Evolutionary conservation across 2,113 vertebrate genomes (phyloP).

Genomic region (Brachypteracias leptosomus): DNA sequence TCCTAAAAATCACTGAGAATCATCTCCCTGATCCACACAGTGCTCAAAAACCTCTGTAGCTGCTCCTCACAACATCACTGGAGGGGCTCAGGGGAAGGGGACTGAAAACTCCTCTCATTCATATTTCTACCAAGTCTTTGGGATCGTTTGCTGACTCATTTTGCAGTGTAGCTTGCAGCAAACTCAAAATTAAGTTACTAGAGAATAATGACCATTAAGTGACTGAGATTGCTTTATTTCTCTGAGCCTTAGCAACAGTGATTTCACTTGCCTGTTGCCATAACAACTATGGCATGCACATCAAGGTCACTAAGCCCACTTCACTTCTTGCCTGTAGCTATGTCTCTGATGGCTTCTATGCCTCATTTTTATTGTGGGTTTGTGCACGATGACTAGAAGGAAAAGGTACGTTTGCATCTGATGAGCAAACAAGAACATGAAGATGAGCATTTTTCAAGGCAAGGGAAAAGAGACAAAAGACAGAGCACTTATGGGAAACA

Average conservation of each 20-base stretch:
- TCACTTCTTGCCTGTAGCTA: constrained; percentile 65
- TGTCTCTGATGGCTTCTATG: constrained; percentile 59
- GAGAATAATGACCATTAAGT: constrained; percentile 72
- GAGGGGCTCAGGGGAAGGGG: not conserved
- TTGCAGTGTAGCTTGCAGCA: not conserved
- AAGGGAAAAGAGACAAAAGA: not conserved
- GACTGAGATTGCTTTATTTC: constrained; percentile 71
- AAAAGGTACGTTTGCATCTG: constrained; percentile 45
- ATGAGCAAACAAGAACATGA: constrained; percentile 42
- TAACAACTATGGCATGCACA: constrained; percentile 79
- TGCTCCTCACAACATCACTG: not conserved
- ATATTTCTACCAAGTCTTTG: not conserved
- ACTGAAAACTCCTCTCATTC: not conserved
- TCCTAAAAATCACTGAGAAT: not conserved
- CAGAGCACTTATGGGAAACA: not conserved
- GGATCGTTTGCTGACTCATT: constrained; percentile 59
- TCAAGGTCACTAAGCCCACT: constrained; percentile 83
- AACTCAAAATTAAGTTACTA: constrained; percentile 59
- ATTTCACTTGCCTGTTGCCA: constrained; percentile 83
- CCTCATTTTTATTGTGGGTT: constrained; percentile 74
- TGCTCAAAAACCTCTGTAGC: not conserved
- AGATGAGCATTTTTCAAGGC: constrained; percentile 16
- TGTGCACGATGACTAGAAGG: not conserved
- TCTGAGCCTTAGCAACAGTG: constrained; percentile 76
- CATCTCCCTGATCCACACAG: not conserved